Evolutionary conservation across 2,888 invertebrate genomes (phyloP).

Genomic region (Escarpia spicata): DNA sequence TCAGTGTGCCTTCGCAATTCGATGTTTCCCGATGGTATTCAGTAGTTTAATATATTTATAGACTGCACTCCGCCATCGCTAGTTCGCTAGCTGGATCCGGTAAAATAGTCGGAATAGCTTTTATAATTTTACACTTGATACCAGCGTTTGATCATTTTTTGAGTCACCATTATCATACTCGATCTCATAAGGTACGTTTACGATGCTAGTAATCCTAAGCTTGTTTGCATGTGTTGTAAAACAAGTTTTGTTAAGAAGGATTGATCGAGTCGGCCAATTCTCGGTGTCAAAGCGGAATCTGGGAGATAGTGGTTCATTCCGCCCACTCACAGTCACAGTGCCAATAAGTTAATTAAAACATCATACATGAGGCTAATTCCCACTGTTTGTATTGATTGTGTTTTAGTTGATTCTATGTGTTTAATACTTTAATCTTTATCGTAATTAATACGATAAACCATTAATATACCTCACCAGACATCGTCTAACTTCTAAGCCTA

Average conservation of each 20-base stretch:
- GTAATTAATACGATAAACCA: too few relatives aligned
- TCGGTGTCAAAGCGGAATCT: neutral
- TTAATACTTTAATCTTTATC: too few relatives aligned
- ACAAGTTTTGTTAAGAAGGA: neutral
- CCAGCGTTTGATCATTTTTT: neutral
- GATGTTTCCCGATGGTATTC: neutral
- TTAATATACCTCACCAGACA: too few relatives aligned
- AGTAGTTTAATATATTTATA: neutral
- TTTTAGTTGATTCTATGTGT: neutral
- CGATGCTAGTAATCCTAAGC: neutral
- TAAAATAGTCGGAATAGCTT: neutral
- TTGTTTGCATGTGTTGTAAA: neutral
- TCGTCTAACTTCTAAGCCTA: too few relatives aligned
- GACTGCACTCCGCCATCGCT: neutral
- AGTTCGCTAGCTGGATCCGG: neutral
- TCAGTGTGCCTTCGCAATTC: neutral
- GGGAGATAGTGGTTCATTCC: neutral
- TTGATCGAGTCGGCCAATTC: neutral
- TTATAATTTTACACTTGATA: neutral
- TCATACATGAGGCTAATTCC: neutral
- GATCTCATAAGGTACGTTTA: constrained; percentile 11
- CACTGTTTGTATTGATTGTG: neutral
- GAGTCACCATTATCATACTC: neutral
- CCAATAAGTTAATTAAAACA: neutral
- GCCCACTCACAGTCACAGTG: neutral